Base-by-base conservation (phyloP, 2,797 vertebrate species). In the Pteronotus mesoamericanus region DNA sequence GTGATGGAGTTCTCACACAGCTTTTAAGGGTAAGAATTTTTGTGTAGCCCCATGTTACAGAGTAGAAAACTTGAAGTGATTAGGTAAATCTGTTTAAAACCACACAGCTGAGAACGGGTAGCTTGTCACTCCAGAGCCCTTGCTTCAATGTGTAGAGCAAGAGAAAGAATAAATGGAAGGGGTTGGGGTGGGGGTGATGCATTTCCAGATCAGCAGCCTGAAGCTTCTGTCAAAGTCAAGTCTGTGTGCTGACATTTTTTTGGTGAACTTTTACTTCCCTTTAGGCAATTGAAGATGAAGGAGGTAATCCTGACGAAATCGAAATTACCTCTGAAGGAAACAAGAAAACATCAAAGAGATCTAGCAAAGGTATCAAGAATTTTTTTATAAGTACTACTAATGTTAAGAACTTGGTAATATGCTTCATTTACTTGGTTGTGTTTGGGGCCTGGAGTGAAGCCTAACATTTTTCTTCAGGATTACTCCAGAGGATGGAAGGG, bases 221-320 rank as follows among this genome's bases (percentile, higher is more conserved):
- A 53, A 53, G 48, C 2, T 64, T 42, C 71, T 32, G 22, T 77
- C 44, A 39, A 75, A 61, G 72, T 69, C 46, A 48, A 29, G n/a
- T 69, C 59, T 86, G 3, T 89, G 3, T 84, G 39, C 26, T 91
- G 74, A 21, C 39, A 68, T 51, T 66, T 53, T 46, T 46, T 55
- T 48, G 37, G 14, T 93, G 32, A 87, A 29, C 26, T 34, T 85
- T 66, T 48, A 9, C 98, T 74, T 44, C 48, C 29, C 22, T 51
- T 88, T 74, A 99, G 99, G 99, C 99, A 2, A 99, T 99, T 93
- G 99, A 99, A 96, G 99, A 99, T 18, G 99, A 99, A 97, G 99
- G 99, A 16, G 99, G 99, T 32, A 99, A 99, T 97, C 99, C 99
- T n/a, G 99, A 99, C 15, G 99, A 99, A 97, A 99, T 99, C 24